Percentiles rank a stretch among this genome's conserved stretches.
phyloP scores from a whole-genome alignment of 1,140 invertebrate genomes.

The Drosophila nebulosa region DNA sequence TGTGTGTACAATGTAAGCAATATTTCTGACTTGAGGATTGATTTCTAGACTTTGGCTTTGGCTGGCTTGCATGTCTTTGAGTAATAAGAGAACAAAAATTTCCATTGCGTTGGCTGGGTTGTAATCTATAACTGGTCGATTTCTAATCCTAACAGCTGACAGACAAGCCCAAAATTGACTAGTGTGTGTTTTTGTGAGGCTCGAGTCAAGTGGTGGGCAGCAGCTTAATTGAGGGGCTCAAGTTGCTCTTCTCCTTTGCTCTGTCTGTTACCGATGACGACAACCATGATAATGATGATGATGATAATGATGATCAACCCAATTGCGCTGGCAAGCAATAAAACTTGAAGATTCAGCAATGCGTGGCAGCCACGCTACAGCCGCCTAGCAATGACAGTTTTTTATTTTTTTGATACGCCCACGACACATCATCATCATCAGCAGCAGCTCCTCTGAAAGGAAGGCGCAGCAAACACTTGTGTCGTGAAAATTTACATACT shows the following conservation, averaged over 20 bases:
- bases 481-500: slow-evolving; percentile 11
- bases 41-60: no score
- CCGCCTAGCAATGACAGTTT: slow-evolving; percentile 48
- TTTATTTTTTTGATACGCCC: slow-evolving; percentile 41
- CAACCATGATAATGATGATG: slow-evolving; percentile 25
- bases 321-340: slow-evolving; percentile 64
- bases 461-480: slow-evolving; percentile 68
- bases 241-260: slow-evolving; percentile 27
- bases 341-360: slow-evolving; percentile 64
- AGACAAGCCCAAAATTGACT: slow-evolving; percentile 50
- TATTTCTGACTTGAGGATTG: neutral
- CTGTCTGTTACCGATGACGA: neutral
- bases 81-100: slow-evolving; percentile 24
- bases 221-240: slow-evolving; percentile 70
- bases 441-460: neutral
- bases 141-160: slow-evolving; percentile 49
- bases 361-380: slow-evolving; percentile 56
- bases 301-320: slow-evolving; percentile 62
- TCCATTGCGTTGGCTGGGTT: slow-evolving; percentile 26
- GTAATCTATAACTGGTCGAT: slow-evolving; percentile 11
- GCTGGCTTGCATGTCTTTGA: neutral
- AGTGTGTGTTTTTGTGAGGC: slow-evolving; percentile 28
- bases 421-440: slow-evolving; percentile 30
- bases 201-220: slow-evolving; percentile 62
- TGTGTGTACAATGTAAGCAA: neutral